Evolutionary conservation across 2,797 vertebrate genomes (phyloP), one percentile per base, ranked within the genome.

Genomic region (Megalops cyprinoides): DNA sequence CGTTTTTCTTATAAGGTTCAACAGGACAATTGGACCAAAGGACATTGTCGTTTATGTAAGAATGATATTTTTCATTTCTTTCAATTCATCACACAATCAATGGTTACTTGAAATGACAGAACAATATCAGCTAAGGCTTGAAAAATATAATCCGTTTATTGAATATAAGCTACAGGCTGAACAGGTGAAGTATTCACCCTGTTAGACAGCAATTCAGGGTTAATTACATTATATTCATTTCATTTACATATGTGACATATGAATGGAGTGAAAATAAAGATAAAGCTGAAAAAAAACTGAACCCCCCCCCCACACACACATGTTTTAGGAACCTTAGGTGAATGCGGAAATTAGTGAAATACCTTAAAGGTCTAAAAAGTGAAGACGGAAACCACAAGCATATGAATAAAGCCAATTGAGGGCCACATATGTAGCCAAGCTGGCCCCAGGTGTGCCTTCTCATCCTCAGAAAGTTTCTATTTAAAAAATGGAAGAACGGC

Each of bases 351-450:
- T 31, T 12, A 25, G 14, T 51, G 46, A 23, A 31, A 20, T 49
- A n/a, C 34, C 74, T 53, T 48, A 46, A 76, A 49, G 74, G 48
- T 25, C 3, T 39, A 6, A 34, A 53, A 34, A 51, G 46, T 65
- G 62, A 48, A 79, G 77, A 46, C 53, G 77, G 77, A 62, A 37
- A 62, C 34, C 60, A 39, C n/a, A 10, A 25, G 8, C 25, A 18
- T 3, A 6, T 60, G 25, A 25, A 7, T 37, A 44, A 73, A 20
- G 49, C 23, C 56, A 62, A 46, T n/a, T 28, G 67, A 28, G 7
- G 20, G 31, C 37, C 56, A 34, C 67, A 4, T n/a, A 1, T 28
- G 56, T 28, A 25, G 5, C 56, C 25, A 25, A 55, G 49, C n/a
- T 20, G 23, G 5, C 53, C 34, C 78, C 51, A 58, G 37, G 15